A percentile compares a stretch with the other conserved stretches of the same genome.
phyloP scores from a whole-genome alignment of 2,113 vertebrate genomes.

The Tragelaphus strepsiceros region DNA sequence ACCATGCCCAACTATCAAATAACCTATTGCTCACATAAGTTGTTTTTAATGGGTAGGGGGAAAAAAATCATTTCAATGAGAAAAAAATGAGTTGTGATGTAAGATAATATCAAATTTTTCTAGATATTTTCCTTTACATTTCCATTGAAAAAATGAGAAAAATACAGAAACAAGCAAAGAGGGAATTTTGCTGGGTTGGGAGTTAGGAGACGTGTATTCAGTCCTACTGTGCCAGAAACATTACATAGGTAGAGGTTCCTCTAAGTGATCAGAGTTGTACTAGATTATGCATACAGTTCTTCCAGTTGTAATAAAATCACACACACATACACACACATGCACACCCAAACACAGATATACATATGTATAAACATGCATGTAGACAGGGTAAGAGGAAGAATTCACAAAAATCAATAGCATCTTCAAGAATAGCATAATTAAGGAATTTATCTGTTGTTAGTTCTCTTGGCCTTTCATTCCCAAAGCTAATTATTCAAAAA shows the following conservation, averaged over 20 bases:
- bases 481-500: constrained; percentile 27
- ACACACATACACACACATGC: not conserved
- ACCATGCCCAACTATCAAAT: not conserved
- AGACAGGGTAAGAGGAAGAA: not conserved
- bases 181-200: not conserved
- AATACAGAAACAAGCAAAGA: not conserved
- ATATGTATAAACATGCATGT: not conserved
- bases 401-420: not conserved
- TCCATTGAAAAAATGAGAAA: not conserved
- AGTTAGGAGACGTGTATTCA: not conserved
- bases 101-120: not conserved
- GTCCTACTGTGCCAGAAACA: not conserved
- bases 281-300: not conserved
- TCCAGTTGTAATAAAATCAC: not conserved
- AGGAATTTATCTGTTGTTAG: not conserved
- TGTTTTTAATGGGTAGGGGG: not conserved
- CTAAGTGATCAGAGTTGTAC: not conserved
- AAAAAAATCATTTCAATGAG: not conserved
- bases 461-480: constrained; percentile 19
- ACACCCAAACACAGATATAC: not conserved
- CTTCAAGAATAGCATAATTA: not conserved
- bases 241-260: not conserved
- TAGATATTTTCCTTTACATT: not conserved
- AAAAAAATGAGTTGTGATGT: not conserved
- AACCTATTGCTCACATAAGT: not conserved